These are phyloP conservation scores for Eptesicus fuscus DNA, from an alignment of 2,113 vertebrate species.

Conservation along the genomic window DNA sequence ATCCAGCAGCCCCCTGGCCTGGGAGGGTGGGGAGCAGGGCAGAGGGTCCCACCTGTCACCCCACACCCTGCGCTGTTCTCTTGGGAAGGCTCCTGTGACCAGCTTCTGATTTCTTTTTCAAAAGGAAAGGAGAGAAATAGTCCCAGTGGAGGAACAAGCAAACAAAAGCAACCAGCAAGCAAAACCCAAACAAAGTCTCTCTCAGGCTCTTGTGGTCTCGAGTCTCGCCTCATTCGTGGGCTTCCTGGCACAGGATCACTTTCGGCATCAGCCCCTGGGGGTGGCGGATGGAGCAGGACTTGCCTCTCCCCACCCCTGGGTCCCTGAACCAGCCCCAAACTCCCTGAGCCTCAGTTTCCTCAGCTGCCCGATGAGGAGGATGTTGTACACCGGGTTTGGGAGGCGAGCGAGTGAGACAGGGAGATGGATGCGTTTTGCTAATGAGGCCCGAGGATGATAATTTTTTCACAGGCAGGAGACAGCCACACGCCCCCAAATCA, in stretches of 20 bases:
- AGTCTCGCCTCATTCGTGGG: too few species aligned
- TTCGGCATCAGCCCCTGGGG: neutral
- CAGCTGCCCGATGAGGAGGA: fast-evolving
- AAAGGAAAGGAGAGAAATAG: neutral
- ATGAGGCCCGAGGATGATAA: constrained; percentile 18
- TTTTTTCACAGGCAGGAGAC: constrained; percentile 42
- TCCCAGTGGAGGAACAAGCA: neutral
- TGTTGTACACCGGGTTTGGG: fast-evolving
- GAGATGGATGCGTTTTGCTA: neutral
- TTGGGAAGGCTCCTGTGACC: neutral
- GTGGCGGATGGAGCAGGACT: neutral
- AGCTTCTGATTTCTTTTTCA: neutral
- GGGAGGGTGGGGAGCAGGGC: too few species aligned
- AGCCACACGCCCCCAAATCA: constrained; percentile 54
- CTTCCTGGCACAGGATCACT: neutral
- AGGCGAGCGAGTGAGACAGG: neutral
- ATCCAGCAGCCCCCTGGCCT: neutral
- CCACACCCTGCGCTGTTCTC: neutral
- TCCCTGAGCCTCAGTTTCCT: neutral
- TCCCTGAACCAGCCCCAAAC: neutral
- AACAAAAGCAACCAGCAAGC: neutral
- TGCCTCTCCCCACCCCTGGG: fast-evolving
- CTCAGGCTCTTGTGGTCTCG: neutral
- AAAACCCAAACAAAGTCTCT: neutral
- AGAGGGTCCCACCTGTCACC: neutral